Evolutionary conservation across 2,888 invertebrate genomes (phyloP).

Genomic region (Macaria notata): DNA sequence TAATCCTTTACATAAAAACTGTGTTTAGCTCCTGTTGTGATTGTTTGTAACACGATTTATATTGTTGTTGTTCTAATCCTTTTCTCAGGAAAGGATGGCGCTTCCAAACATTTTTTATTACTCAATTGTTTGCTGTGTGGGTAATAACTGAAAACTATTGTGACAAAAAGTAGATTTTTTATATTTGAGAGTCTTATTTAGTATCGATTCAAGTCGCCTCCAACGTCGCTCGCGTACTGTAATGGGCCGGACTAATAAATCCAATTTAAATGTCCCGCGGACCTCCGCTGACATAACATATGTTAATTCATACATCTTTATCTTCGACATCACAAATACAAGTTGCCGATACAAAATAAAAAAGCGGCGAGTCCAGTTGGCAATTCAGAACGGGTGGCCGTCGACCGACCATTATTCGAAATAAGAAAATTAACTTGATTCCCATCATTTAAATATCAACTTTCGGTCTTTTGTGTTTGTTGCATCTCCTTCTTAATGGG

Average conservation of each 20-base stretch:
- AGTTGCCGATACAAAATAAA: conserved; percentile 59
- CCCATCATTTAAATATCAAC: conserved; percentile 77
- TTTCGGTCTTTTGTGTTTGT: conserved; percentile 30
- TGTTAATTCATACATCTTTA: conserved; percentile 81
- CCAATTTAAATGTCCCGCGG: conserved; percentile 77
- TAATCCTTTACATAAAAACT: conserved; percentile 48
- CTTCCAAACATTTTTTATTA: background rate
- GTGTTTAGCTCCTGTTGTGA: conserved; percentile 64
- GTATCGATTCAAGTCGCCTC: conserved; percentile 54
- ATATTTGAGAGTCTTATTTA: conserved; percentile 30
- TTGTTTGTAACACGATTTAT: conserved; percentile 70
- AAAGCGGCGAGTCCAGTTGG: conserved; percentile 63
- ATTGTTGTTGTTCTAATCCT: conserved; percentile 63
- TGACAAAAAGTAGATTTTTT: conserved; percentile 21
- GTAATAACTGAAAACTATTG: background rate
- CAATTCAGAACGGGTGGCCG: conserved; percentile 76
- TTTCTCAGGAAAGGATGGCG: conserved; percentile 58
- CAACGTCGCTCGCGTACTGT: conserved; percentile 63
- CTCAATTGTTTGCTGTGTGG: background rate
- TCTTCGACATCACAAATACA: conserved; percentile 74
- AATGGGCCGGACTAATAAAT: conserved; percentile 76
- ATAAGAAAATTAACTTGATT: conserved; percentile 79
- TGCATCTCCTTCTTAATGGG: conserved; percentile 52
- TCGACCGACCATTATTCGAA: conserved; percentile 76
- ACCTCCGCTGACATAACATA: conserved; percentile 78